Evolutionary conservation across 23 tunicate species (phyloP).

Genomic region (Styela clava): DNA sequence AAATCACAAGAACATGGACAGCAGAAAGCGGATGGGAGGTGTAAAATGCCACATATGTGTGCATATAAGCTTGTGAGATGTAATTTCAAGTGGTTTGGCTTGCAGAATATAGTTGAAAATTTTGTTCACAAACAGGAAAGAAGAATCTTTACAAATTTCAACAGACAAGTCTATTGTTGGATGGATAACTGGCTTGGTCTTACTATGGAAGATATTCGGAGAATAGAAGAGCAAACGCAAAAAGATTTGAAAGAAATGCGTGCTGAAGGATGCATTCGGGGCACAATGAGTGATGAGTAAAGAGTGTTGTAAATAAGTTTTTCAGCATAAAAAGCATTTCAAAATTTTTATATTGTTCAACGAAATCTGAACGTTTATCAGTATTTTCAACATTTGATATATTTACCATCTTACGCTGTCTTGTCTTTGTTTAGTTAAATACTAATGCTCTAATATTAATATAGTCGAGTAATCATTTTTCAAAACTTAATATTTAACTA

Average conservation of each 20-base stretch:
- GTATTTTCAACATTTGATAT: too few relatives aligned
- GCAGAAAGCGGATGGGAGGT: neutral
- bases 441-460: too few relatives aligned
- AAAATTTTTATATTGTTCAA: neutral
- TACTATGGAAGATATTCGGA: conserved; percentile 83
- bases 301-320: conserved; percentile 1
- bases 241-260: conserved; percentile 70
- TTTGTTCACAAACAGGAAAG: conserved; percentile 60
- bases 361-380: neutral
- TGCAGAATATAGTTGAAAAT: conserved; percentile 65
- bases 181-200: conserved; percentile 90
- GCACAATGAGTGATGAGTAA: conserved; percentile 46
- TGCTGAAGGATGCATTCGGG: conserved; percentile 49
- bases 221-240: conserved; percentile 77
- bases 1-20: conserved; percentile 21
- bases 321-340: neutral
- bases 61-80: conserved; percentile 85
- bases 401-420: too few relatives aligned
- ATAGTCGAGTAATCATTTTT: too few relatives aligned
- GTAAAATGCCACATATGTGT: conserved; percentile 58
- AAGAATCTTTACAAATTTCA: conserved; percentile 64
- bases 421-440: too few relatives aligned
- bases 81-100: conserved; percentile 79
- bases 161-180: conserved; percentile 90
- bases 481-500: too few relatives aligned